phyloP scores from a whole-genome alignment of 2,888 invertebrate genomes.

The Macroteleia sp. region DNA sequence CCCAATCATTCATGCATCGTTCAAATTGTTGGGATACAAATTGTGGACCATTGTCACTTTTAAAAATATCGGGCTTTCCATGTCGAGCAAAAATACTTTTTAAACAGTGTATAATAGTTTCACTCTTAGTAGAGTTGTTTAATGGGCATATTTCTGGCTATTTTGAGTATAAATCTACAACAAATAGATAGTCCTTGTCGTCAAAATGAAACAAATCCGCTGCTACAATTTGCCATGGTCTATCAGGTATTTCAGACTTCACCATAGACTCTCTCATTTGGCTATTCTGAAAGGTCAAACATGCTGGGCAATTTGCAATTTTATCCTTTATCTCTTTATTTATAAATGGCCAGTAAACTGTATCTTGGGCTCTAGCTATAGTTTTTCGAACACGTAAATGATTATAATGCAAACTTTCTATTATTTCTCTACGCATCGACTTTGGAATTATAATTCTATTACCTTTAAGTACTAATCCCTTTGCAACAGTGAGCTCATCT shows the following conservation, averaged over 20 bases:
- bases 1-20: conserved; percentile 3
- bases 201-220: conserved; percentile 67
- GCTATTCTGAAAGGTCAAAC: conserved; percentile 58
- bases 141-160: no score
- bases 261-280: conserved; percentile 65
- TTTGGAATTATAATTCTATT: conserved; percentile 65
- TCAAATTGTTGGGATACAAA: conserved; percentile 30
- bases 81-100: conserved; percentile 54
- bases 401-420: conserved; percentile 65
- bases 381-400: conserved; percentile 69
- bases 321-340: conserved; percentile 39
- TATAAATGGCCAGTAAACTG: conserved; percentile 69
- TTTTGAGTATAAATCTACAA: conserved; percentile 68
- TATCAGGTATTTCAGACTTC: conserved; percentile 50
- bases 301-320: conserved; percentile 66
- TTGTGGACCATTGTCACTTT: conserved; percentile 65
- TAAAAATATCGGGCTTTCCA: conserved; percentile 62
- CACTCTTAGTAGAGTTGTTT: no score
- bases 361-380: conserved; percentile 54
- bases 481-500: conserved; percentile 4
- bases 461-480: conserved; percentile 62
- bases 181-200: conserved; percentile 60
- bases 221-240: conserved; percentile 67
- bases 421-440: conserved; percentile 57
- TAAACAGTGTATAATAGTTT: no score